Evolutionary conservation across 2,888 invertebrate species (phyloP), one percentile per base, ranked within the genome.

Genomic region (Hipparchia semele): DNA sequence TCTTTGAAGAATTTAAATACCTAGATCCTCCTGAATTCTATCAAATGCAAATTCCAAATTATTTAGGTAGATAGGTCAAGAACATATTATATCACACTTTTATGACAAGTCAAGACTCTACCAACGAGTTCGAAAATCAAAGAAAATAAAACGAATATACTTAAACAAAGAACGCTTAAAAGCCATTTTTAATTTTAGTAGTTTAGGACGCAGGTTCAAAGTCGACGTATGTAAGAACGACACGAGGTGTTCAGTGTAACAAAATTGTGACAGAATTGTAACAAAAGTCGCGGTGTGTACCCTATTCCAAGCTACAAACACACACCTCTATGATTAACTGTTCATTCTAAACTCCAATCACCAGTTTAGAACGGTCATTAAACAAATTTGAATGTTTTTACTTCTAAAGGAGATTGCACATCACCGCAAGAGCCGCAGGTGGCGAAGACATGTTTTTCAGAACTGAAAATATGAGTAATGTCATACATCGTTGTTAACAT

Each of bases 321-420:
- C 73, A 49, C 46, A 68, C 53, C 61, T 58, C 54, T 68, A 75
- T 76, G 73, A 76, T 73, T 71, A 72, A 74, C 68, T 62, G 62
- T 66, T 73, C 72, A 76, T 74, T 76, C 74, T 74, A 72, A 68
- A 23, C 66, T 49, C 66, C 72, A 68, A 68, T 66, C 45, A 66
- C 68, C 53, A 23, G 33, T 75, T 68, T 68, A 49, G 68, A 70
- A 39, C 64, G 70, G 65, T 65, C 74, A 71, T 76, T 74, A 76
- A 65, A 71, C 46, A 74, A 74, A 73, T 70, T 12, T 68, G 13
- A 70, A 71, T 67, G 74, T 73, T 76, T 74, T 70, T 12, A 66
- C 66, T 69, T 69, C 56, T 64, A 67, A 75, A 56, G 56, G 13
- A 6, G 56, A 56, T n/a, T n/a, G 7, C 13, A 56, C 6, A 56